A percentile compares a stretch with the other conserved stretches of the same genome.
phyloP scores from a whole-genome alignment of 2,888 invertebrate genomes.

The Drosophila paracracens region DNA sequence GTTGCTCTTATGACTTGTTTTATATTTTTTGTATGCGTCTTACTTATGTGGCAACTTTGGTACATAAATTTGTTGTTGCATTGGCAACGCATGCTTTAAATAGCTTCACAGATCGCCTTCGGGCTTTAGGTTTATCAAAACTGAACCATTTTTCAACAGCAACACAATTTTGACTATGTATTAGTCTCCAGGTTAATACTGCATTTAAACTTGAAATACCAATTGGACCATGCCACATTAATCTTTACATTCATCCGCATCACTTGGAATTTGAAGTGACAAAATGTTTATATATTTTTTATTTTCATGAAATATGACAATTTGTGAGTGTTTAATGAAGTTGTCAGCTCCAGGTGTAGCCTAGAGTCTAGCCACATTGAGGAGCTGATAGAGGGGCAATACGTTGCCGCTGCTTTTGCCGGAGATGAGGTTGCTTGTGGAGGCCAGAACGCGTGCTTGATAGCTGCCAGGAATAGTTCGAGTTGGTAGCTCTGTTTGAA shows the following conservation, averaged over 20 bases:
- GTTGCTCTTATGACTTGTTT: not conserved
- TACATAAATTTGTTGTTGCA: not conserved
- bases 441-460: conserved; percentile 54
- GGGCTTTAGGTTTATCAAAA: not conserved
- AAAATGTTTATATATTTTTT: not conserved
- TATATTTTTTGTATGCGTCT: not conserved
- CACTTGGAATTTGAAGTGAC: not conserved
- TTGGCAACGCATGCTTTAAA: not conserved
- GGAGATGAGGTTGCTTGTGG: conserved; percentile 38
- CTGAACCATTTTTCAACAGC: not conserved
- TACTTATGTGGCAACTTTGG: not conserved
- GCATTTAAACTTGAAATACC: not conserved
- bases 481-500: conserved; percentile 19
- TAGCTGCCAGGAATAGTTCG: conserved; percentile 53
- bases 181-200: not conserved
- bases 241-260: not conserved
- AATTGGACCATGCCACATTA: not conserved
- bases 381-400: conserved; percentile 61
- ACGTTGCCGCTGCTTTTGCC: conserved; percentile 42
- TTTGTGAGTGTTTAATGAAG: not conserved
- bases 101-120: not conserved
- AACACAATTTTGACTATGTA: not conserved
- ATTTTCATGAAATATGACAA: conserved; percentile 1
- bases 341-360: not conserved
- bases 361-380: conserved; percentile 58